Conservation (phyloP, 1,140 invertebrate species). For the Cotesia glomerata region DNA sequence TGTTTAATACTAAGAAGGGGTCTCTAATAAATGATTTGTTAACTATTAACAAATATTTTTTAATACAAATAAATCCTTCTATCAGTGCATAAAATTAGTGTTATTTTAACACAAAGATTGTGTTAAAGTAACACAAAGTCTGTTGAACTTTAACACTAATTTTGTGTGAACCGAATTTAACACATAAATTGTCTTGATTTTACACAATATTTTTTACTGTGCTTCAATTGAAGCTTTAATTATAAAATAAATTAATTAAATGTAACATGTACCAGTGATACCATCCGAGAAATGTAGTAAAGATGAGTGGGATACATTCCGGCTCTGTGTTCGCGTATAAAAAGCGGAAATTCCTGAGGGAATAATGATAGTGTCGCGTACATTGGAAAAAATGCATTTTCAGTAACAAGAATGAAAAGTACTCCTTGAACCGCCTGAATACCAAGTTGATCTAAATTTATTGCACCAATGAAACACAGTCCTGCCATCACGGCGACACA, state of each 20-base stretch:
- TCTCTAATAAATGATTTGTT: too few relatives aligned
- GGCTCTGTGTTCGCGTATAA: slow-evolving; percentile 77
- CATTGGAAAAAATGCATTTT: slow-evolving; percentile 88
- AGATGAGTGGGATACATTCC: slow-evolving; percentile 76
- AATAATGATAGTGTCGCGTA: slow-evolving; percentile 81
- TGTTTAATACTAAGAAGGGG: too few relatives aligned
- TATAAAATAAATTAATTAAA: background rate
- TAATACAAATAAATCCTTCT: too few relatives aligned
- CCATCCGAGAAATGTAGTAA: slow-evolving; percentile 78
- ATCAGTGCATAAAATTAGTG: too few relatives aligned
- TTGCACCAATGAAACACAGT: slow-evolving; percentile 76
- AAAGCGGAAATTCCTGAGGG: slow-evolving; percentile 78
- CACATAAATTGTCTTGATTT: too few relatives aligned
- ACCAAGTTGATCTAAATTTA: slow-evolving; percentile 74
- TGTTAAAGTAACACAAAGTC: too few relatives aligned
- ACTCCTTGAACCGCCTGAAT: slow-evolving; percentile 84
- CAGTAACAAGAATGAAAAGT: slow-evolving; percentile 82
- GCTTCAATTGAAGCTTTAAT: background rate
- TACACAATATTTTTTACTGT: background rate
- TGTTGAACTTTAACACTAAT: too few relatives aligned
- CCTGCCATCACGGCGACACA: slow-evolving; percentile 77
- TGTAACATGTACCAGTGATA: slow-evolving; percentile 71
- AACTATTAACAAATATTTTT: too few relatives aligned
- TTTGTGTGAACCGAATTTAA: too few relatives aligned
- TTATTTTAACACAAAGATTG: too few relatives aligned